Conservation (phyloP, 2,888 invertebrate genomes). For the Agriopis leucophaearia region DNA sequence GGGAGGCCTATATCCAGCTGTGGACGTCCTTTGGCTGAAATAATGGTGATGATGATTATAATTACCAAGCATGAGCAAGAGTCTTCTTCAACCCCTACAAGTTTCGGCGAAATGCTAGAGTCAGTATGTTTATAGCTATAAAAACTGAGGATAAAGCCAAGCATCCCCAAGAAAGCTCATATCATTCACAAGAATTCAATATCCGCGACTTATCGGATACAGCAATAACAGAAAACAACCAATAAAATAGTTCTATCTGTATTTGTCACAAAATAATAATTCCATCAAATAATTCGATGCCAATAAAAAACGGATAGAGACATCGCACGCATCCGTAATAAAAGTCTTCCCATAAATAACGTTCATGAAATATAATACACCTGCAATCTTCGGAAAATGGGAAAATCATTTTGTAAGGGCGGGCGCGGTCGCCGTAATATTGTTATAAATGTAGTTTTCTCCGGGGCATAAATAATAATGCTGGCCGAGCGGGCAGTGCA, state of each 20-base stretch:
- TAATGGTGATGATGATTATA: too few relatives aligned
- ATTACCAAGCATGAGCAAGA: neutral
- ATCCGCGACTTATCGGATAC: conserved; percentile 60
- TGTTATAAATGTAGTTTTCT: conserved; percentile 86
- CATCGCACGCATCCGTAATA: conserved; percentile 86
- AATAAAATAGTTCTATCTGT: conserved; percentile 70
- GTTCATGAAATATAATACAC: conserved; percentile 87
- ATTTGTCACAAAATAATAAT: conserved; percentile 78
- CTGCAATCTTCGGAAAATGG: conserved; percentile 86
- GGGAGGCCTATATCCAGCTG: too few relatives aligned
- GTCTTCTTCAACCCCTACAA: neutral
- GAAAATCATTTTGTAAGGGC: conserved; percentile 86
- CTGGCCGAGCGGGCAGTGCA: conserved; percentile 62
- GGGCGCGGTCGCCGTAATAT: conserved; percentile 85
- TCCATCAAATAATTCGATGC: conserved; percentile 80
- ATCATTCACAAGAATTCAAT: conserved; percentile 63
- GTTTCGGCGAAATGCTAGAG: neutral
- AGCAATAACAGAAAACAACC: conserved; percentile 68
- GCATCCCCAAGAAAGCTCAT: conserved; percentile 51
- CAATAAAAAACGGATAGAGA: conserved; percentile 85
- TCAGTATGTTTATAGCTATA: neutral
- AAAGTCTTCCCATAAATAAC: conserved; percentile 86
- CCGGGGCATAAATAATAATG: conserved; percentile 84
- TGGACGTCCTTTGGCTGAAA: too few relatives aligned
- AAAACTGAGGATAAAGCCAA: conserved; percentile 38